Percentiles rank a stretch among this genome's conserved stretches.
These are phyloP conservation scores for Coluber constrictor DNA, from an alignment of 2,797 vertebrate genomes.

Conservation along the genomic window DNA sequence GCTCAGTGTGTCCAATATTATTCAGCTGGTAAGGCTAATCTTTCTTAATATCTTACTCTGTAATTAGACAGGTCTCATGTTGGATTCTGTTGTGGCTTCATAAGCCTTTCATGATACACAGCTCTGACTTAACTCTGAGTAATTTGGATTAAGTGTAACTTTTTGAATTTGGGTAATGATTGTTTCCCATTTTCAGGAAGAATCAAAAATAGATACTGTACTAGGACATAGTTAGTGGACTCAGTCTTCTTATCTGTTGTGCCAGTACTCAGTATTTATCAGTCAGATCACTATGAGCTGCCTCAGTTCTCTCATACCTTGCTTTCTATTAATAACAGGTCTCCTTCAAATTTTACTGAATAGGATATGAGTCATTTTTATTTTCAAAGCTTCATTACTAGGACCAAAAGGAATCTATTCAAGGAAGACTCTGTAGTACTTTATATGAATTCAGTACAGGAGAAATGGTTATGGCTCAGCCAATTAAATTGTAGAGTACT, in stretches of 20 bases:
- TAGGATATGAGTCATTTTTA: not conserved
- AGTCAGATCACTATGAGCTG: not conserved
- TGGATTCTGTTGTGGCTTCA: not conserved
- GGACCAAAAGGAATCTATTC: not conserved
- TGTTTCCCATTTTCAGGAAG: not conserved
- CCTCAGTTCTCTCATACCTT: not conserved
- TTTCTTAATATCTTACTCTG: not conserved
- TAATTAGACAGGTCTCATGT: not conserved
- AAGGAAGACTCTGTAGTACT: not conserved
- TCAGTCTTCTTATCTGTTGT: not conserved
- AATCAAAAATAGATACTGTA: not conserved
- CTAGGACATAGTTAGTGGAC: not conserved
- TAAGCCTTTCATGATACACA: not conserved
- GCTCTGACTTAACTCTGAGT: not conserved
- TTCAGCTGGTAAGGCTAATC: conserved; percentile 84
- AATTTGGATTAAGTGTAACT: not conserved
- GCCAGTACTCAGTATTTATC: not conserved
- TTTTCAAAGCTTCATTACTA: not conserved
- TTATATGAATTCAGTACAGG: not conserved
- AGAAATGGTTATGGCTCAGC: not conserved
- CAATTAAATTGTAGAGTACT: not conserved
- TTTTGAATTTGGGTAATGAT: not conserved
- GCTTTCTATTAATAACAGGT: not conserved
- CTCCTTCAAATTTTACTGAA: not conserved
- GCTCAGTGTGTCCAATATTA: conserved; percentile 96